Percentiles rank a stretch among this genome's conserved stretches.
These are phyloP conservation scores for Solenopsis fugax DNA, from an alignment of 1,140 invertebrate genomes.

Conservation along the genomic window DNA sequence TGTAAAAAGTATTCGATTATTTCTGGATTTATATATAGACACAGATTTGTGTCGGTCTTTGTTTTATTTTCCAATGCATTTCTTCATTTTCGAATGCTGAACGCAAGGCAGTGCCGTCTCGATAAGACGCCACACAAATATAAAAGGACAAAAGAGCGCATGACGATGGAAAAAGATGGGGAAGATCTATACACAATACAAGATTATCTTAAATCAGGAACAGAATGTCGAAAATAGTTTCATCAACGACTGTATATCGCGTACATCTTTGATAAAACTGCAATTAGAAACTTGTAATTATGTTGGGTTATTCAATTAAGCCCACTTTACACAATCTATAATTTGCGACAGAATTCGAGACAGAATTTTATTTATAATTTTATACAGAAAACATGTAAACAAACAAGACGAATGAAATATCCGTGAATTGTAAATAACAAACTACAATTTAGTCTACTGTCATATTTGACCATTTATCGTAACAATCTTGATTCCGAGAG, in stretches of 20 bases:
- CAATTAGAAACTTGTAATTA: neutral
- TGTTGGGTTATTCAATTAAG: neutral
- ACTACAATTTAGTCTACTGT: no score
- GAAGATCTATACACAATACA: neutral
- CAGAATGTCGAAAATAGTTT: neutral
- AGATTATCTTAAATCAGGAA: constrained; percentile 1
- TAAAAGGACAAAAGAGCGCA: neutral
- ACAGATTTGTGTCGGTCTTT: neutral
- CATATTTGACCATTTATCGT: no score
- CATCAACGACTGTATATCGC: neutral
- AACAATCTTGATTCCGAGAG: no score
- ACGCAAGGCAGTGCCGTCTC: constrained; percentile 7
- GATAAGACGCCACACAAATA: neutral
- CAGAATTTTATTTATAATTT: no score
- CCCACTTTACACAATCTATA: neutral
- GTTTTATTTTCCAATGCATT: neutral
- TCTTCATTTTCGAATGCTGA: neutral
- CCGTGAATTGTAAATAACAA: no score
- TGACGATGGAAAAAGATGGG: neutral
- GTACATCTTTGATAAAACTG: neutral
- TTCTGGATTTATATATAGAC: neutral
- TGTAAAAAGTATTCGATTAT: neutral
- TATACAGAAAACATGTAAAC: no score
- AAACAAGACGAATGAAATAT: no score
- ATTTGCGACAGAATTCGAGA: no score